Base-by-base conservation (phyloP, 2,797 vertebrate genomes). In the Microctenopoma lineatum region DNA sequence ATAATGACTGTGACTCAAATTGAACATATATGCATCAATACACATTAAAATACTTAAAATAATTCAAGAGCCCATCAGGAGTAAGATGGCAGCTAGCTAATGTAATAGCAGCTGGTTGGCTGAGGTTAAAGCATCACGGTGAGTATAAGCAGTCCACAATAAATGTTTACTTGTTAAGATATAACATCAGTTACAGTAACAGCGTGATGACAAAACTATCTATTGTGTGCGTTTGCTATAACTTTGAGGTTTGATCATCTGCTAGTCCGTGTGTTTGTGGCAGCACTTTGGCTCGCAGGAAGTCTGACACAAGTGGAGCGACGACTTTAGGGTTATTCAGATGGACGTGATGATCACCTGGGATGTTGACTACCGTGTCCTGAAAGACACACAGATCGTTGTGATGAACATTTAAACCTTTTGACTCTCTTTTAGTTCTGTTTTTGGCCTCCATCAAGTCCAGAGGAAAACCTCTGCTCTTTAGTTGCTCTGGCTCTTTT, bases 301-400 rank as follows among this genome's bases (percentile, higher is more conserved):
- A 92, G 36, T 92, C 77, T 0, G 75, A 81, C 45, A 93, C 66
- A 15, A 89, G 2, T 0, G 84, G 62, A 36, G 88, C 89, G 15
- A 92, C 69, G 0, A 25, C 47, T 59, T 88, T 88, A 0, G 92
- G 90, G 3, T 82, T 59, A 51, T 89, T 91, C 61, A 94, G 80
- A 73, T 94, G 93, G 32, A 92, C 38, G 46, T 92, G 90, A 81
- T 93, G 93, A 72, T 86, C 80, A 5, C 92, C 93, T 11, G 90
- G 73, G 9, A 92, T 80, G 0, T 21, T 79, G 45, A 85, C 58
- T 32, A 92, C 73, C 1, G 39, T 60, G 68, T 72, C 75, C 92
- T 93, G 75, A 21, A 44, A 38, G 70, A 21, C 38, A 68, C n/a
- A 39, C 15, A 54, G 16, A 62, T 16, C 21, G 59, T 26, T 62